Base-by-base conservation (phyloP, 2,113 vertebrate species). In the Cynopterus brachyotis region DNA sequence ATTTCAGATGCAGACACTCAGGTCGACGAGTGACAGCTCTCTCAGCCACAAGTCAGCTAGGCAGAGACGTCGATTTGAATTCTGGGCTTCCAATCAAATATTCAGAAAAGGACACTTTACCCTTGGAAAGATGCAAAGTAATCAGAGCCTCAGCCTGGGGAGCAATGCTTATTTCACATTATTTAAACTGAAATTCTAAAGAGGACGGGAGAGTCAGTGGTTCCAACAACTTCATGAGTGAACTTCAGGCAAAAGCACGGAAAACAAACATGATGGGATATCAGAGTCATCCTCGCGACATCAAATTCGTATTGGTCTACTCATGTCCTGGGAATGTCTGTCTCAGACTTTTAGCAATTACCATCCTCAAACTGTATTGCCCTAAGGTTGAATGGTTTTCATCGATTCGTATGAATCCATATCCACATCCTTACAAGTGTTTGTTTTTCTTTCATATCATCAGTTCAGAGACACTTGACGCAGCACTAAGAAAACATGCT, bases 141-240 rank as follows among this genome's bases (percentile, higher is more conserved):
- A 95, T 92, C 64, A 90, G 45, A 96, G 64, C 20, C 5, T 73
- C 45, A 53, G 59, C 24, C n/a, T 78, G 87, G 79, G 17, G 92
- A 91, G 87, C 75, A 90, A 89, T 42, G 90, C 10, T n/a, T 20
- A 78, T 78, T 89, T 95, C 85, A 70, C 94, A 60, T 88, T 45
- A 84, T 86, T 89, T 76, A 78, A 81, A 96, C 37, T 67, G 40
- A 84, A 81, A 62, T 89, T 73, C 47, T 62, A 50, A 42, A 75
- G 90, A 64, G 62, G 59, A 62, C 0, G 0, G 26, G 5, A 9
- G 15, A 40, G 59, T 66, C 40, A 17, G 66, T 1, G 11, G 42
- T 28, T 94, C 35, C 50, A 78, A 30, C 26, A 37, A 73, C 7
- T 40, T 45, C 62, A 2, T 9, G 78, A 91, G 40, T 20, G 15